A percentile compares a stretch with the other conserved stretches of the same genome.
Conservation (phyloP, 2,888 invertebrate species). For the Imbricaverruca yamaguchii region DNA sequence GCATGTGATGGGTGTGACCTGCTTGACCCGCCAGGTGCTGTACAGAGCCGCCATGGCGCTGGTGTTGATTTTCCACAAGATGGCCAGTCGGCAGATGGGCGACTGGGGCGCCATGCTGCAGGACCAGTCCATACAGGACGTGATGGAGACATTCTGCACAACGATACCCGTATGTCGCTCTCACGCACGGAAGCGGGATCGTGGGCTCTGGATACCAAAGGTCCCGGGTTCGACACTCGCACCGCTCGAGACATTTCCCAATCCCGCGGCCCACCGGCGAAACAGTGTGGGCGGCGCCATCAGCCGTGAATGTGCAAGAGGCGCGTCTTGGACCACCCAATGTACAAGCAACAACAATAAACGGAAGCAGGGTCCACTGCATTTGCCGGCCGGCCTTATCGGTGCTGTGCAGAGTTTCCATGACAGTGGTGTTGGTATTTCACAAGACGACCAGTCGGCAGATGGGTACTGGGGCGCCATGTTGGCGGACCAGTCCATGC, state of each 20-base stretch:
- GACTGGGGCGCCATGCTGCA: background rate
- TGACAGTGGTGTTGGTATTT: background rate
- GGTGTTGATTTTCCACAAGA: background rate
- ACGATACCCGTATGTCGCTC: background rate
- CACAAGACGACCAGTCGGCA: background rate
- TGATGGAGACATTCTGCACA: conserved; percentile 14
- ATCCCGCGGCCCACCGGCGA: no score
- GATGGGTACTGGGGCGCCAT: background rate
- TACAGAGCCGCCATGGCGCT: conserved; percentile 2
- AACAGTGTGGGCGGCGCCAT: no score
- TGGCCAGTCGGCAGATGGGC: background rate
- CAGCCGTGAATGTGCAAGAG: no score
- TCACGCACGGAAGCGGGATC: no score
- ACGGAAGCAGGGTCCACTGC: no score
- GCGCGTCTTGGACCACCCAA: no score
- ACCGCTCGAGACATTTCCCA: no score
- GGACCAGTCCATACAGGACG: background rate
- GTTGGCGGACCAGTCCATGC: background rate
- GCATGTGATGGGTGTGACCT: background rate
- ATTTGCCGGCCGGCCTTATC: no score
- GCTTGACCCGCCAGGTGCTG: background rate
- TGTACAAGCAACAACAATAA: no score
- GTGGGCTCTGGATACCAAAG: no score
- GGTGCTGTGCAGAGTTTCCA: conserved; percentile 13
- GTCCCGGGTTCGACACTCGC: no score